Base-by-base conservation (phyloP, 2,797 vertebrate species). In the Anguilla anguilla region DNA sequence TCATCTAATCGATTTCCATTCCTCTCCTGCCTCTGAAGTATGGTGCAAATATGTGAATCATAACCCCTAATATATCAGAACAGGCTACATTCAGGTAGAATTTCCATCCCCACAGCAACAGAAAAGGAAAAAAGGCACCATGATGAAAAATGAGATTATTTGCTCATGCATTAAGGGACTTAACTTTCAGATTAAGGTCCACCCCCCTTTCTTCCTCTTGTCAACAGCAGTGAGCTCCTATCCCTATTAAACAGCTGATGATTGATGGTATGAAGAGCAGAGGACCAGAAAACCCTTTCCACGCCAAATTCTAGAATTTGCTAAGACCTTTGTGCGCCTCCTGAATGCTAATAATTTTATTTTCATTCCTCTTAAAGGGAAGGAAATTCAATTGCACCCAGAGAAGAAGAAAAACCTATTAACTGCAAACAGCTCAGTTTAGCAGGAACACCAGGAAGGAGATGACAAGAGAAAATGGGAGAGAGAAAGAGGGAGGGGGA, bases 301-400 rank as follows among this genome's bases (percentile, higher is more conserved):
- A 51, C 46, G n/a, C 79, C 46, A 19, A 49, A 82, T 51, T 82
- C 79, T 82, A 82, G 79, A 82, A 82, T 82, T 82, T 46, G 17
- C 79, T 49, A 25, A 82, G 79, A 82, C 79, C 22, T 82, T 82
- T 82, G 9, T 82, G 79, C 25, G 17, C 46, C 46, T 19, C 43
- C 46, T 49, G 79, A 82, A 51, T 82, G 79, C 46, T 82, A 46
- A 82, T 82, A 49, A 82, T 82, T 82, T 82, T 82, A 82, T 82
- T 82, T 25, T 51, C 79, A 51, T 82, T n/a, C 79, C 43, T 82
- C 9, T 82, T 82, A n/a, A 82, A 51, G 79, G 43, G 43, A 19
- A 51, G 25, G 39, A n/a, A 51, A 82, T 82, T 82, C 46, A 82
- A 82, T 82, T 51, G 39, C 77, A 49, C 43, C 77, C 77, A 25